Evolutionary conservation across 2,888 invertebrate species (phyloP).

Genomic region (Cosmopolites sordidus): DNA sequence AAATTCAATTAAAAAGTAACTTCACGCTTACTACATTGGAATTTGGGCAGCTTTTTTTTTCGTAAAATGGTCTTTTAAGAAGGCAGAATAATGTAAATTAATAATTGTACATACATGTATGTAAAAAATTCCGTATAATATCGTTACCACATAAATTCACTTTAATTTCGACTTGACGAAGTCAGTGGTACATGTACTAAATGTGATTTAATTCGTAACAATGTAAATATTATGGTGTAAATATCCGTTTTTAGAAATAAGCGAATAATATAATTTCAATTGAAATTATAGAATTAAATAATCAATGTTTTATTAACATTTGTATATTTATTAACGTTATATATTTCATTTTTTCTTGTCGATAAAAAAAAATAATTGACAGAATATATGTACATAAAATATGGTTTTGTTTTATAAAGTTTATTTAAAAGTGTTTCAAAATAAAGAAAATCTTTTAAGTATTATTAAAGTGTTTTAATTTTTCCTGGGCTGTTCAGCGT

Average conservation of each 20-base stretch:
- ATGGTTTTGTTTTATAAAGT: too few species aligned
- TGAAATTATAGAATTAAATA: background rate
- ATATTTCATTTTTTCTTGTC: background rate
- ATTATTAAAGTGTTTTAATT: too few species aligned
- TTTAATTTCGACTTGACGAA: background rate
- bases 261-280: background rate
- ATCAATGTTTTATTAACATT: background rate
- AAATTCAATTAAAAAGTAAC: too few species aligned
- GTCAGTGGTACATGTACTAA: conserved; percentile 1
- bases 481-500: too few species aligned
- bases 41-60: too few species aligned
- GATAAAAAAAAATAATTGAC: too few species aligned
- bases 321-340: background rate
- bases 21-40: too few species aligned
- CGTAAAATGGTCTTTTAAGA: too few species aligned
- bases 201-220: conserved; percentile 1
- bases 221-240: background rate
- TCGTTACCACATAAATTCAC: background rate
- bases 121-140: background rate
- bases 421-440: too few species aligned
- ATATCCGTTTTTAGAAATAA: background rate
- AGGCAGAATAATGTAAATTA: background rate
- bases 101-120: conserved; percentile 1
- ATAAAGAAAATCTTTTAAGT: too few species aligned
- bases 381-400: background rate